Percentiles rank a stretch among this genome's conserved stretches.
Evolutionary conservation across 1,140 invertebrate species (phyloP).

Genomic region (Leptinotarsa texana): DNA sequence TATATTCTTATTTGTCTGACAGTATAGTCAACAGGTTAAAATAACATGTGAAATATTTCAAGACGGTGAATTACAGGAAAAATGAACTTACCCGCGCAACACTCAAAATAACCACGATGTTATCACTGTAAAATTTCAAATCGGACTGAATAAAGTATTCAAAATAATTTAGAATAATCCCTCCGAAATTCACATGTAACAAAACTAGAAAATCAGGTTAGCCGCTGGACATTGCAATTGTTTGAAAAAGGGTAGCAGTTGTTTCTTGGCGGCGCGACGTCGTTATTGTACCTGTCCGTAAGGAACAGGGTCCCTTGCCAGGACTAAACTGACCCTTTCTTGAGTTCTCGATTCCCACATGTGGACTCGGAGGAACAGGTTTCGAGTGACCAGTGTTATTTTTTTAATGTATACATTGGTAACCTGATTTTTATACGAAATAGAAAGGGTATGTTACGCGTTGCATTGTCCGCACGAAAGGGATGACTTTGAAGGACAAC

Average conservation of each 20-base stretch:
- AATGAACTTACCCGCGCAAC: conserved; percentile 19
- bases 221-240: conserved; percentile 42
- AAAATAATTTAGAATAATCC: conserved; percentile 30
- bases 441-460: conserved; percentile 23
- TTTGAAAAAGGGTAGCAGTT: conserved; percentile 37
- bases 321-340: conserved; percentile 45
- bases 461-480: conserved; percentile 17
- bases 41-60: background rate
- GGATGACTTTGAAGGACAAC: conserved; percentile 22
- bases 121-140: conserved; percentile 36
- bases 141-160: conserved; percentile 43
- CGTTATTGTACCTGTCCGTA: conserved; percentile 15
- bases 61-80: background rate
- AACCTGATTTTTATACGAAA: conserved; percentile 24
- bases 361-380: conserved; percentile 35
- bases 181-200: conserved; percentile 36
- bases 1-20: no score
- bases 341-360: conserved; percentile 38
- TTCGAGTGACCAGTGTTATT: conserved; percentile 40
- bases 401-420: conserved; percentile 20
- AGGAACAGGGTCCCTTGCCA: conserved; percentile 30
- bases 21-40: no score
- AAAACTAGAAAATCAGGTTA: conserved; percentile 49
- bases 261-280: conserved; percentile 5
- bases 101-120: conserved; percentile 34